phyloP scores from a whole-genome alignment of 1,140 invertebrate species.

The Drosophila dunni region DNA sequence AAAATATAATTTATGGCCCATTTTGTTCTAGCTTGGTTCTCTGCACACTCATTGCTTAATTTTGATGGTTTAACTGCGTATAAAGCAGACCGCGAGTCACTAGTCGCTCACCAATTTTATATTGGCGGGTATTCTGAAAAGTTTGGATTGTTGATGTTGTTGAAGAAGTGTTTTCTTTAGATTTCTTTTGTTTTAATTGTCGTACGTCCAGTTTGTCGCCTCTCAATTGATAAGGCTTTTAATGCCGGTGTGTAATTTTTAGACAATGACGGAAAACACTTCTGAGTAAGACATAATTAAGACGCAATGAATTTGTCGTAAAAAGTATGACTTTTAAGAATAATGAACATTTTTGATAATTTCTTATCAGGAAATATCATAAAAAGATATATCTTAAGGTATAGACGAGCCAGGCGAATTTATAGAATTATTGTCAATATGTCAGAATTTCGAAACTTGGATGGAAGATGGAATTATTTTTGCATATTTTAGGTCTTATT shows the following conservation, averaged over 20 bases:
- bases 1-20: constrained; percentile 36
- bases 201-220: not conserved
- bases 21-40: constrained; percentile 6
- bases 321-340: not conserved
- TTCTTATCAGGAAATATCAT: not conserved
- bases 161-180: constrained; percentile 31
- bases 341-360: not conserved
- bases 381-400: not conserved
- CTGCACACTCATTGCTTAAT: constrained; percentile 3
- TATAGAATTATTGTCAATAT: too few species aligned
- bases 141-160: not conserved
- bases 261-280: constrained; percentile 13
- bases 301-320: constrained; percentile 19
- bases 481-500: too few species aligned
- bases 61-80: constrained; percentile 38
- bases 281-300: constrained; percentile 33
- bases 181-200: constrained; percentile 24
- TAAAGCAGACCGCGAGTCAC: constrained; percentile 26
- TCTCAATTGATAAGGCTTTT: constrained; percentile 11
- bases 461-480: too few species aligned
- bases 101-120: constrained; percentile 17
- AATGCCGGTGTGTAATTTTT: constrained; percentile 10
- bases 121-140: constrained; percentile 15
- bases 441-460: too few species aligned
- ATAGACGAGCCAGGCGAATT: too few species aligned